A percentile compares a stretch with the other conserved stretches of the same genome.
phyloP scores from a whole-genome alignment of 2,797 vertebrate species.

The Acomys russatus region DNA sequence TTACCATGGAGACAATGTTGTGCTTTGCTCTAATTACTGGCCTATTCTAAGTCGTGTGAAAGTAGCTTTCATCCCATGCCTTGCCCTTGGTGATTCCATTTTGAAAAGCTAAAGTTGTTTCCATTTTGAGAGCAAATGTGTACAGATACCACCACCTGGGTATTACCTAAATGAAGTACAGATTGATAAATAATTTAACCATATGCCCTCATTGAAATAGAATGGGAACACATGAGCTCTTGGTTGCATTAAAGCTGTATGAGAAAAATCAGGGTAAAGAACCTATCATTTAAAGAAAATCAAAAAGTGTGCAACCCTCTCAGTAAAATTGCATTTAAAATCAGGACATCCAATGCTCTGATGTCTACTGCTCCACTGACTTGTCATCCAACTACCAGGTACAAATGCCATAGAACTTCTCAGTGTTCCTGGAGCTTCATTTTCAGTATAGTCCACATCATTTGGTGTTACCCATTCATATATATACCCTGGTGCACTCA shows the following conservation, averaged over 20 bases:
- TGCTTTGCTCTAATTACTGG: not conserved
- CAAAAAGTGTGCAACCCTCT: not conserved
- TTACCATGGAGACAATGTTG: not conserved
- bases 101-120: not conserved
- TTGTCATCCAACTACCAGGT: not conserved
- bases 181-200: not conserved
- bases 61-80: not conserved
- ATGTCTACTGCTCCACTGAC: not conserved
- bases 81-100: not conserved
- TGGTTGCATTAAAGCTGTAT: not conserved
- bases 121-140: not conserved
- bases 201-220: not conserved
- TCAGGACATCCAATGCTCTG: not conserved
- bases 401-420: not conserved
- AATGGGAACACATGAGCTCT: not conserved
- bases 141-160: not conserved
- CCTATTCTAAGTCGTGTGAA: not conserved
- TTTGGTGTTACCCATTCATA: too few species aligned
- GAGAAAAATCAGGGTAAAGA: not conserved
- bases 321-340: not conserved
- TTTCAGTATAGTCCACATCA: not conserved
- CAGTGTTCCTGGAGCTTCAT: not conserved
- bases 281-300: not conserved
- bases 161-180: not conserved
- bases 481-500: too few species aligned